Percentiles rank a stretch among this genome's conserved stretches.
phyloP scores from a whole-genome alignment of 2,888 invertebrate species.

The Micoletzkya japonica region DNA sequence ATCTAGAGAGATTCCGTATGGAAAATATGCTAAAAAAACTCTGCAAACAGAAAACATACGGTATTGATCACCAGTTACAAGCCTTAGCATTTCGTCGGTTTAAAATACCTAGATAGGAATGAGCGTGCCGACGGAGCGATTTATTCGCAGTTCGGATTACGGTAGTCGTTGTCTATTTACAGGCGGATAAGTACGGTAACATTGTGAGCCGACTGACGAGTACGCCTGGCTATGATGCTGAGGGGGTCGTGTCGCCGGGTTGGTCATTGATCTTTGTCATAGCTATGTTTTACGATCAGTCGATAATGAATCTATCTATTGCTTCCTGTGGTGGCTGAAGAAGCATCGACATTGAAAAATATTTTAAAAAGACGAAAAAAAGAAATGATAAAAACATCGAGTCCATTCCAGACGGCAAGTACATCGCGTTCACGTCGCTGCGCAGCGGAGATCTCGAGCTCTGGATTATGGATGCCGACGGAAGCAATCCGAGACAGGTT shows the following conservation, averaged over 20 bases:
- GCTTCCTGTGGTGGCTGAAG: too few species aligned
- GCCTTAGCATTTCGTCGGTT: too few species aligned
- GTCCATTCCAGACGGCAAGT: slow-evolving; percentile 44
- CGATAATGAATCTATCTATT: neutral
- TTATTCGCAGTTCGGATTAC: too few species aligned
- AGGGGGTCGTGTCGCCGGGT: slow-evolving; percentile 39
- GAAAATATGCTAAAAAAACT: too few species aligned
- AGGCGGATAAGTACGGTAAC: slow-evolving; percentile 57
- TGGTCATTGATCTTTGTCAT: too few species aligned
- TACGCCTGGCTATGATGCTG: slow-evolving; percentile 53
- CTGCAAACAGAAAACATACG: too few species aligned
- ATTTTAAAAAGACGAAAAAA: neutral
- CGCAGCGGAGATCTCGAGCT: slow-evolving; percentile 54
- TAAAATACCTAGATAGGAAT: neutral
- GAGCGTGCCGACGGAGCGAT: too few species aligned
- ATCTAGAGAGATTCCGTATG: too few species aligned
- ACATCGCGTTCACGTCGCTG: slow-evolving; percentile 56
- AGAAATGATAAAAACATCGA: too few species aligned
- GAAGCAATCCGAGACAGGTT: slow-evolving; percentile 45
- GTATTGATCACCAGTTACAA: too few species aligned
- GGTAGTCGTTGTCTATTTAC: too few species aligned
- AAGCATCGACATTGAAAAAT: too few species aligned
- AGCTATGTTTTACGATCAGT: neutral
- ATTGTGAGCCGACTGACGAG: slow-evolving; percentile 52
- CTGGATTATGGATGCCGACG: slow-evolving; percentile 54